Evolutionary conservation across 1,140 invertebrate genomes (phyloP), one percentile per base, ranked within the genome.

Genomic region (Drosophila bocqueti): DNA sequence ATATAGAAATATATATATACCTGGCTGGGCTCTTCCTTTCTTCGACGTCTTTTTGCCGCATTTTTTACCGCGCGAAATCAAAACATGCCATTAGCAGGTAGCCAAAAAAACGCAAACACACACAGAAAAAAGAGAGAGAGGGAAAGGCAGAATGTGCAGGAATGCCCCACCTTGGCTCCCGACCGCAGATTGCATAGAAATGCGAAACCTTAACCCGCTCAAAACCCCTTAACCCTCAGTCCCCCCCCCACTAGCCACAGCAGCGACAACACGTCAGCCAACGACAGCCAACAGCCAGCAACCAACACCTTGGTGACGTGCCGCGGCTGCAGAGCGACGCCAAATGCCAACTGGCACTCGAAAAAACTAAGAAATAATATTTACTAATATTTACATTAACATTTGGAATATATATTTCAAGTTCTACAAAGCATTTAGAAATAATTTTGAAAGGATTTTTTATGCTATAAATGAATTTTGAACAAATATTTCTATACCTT

Each of bases 11-110:
- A 29, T 7, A 29, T 29, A 38, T 46, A 34, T 34, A 52, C 42
- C n/a, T 49, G 61, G n/a, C 40, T 52, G 42, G 29, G n/a, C 7
- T 34, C 69, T 49, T 72, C 50, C 18, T 5, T 24, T 26, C n/a
- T 21, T 15, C 52, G 36, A 4, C 52, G 52, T 58, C 26, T 16
- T 21, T 24, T 55, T 57, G 36, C 54, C 36, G 54, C 54, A 40
- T 57, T 76, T 64, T 58, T 38, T 55, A 29, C 52, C 47, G 68
- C 64, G 62, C 66, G 71, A 63, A 86, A 86, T 86, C 83, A 87
- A 80, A 87, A 80, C 83, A 77, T 75, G 84, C 83, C 84, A 87
- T 87, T 83, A 87, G 76, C 69, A 74, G 65, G 31, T 52, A 29
- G n/a, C 36, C 60, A 49, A 65, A 86, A 62, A 79, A 72, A 9